Evolutionary conservation across 2,888 invertebrate species (phyloP), one percentile per base, ranked within the genome.

Genomic region (Nemotelus pantherinus): DNA sequence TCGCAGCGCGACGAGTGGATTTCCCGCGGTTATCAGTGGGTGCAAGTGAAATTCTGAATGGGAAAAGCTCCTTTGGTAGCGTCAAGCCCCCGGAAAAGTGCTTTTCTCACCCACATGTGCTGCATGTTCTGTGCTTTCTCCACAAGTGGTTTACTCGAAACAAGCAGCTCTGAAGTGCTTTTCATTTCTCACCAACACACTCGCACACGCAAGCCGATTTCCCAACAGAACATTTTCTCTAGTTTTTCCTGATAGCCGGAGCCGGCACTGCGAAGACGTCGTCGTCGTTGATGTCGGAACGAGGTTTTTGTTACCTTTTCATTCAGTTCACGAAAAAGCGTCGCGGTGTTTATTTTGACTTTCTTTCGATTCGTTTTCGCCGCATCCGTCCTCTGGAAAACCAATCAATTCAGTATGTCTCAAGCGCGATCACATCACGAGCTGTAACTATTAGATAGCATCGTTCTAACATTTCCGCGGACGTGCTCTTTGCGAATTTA

Each of bases 281-380:
- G 57, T 55, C 57, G 72, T 72, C 60, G 58, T 58, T 72, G 25
- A 58, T 72, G 47, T 47, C 58, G 58, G 41, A 47, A 53, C 63
- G 76, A 63, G 65, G 58, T 71, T 64, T 79, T 77, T 74, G 77
- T 79, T 79, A 67, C 72, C 77, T 77, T 74, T 74, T 44, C 68
- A 74, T 79, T 79, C 75, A 79, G 79, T 79, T 79, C 53, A 57
- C 65, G 53, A 55, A 79, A 74, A 79, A 79, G 77, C 79, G 79
- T 77, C 79, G 79, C 63, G 68, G 67, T 60, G 75, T 77, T 79
- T 79, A 75, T 79, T 79, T 79, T 79, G 55, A 79, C n/a, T 70
- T 50, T 60, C 44, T 67, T 67, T 45, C 53, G 44, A 76, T 4
- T 44, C 57, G 57, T 65, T 76, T 76, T 48, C 63, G 50, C 50